These are phyloP conservation scores for Apeira syringaria DNA, from an alignment of 2,888 invertebrate species.

Conservation along the genomic window DNA sequence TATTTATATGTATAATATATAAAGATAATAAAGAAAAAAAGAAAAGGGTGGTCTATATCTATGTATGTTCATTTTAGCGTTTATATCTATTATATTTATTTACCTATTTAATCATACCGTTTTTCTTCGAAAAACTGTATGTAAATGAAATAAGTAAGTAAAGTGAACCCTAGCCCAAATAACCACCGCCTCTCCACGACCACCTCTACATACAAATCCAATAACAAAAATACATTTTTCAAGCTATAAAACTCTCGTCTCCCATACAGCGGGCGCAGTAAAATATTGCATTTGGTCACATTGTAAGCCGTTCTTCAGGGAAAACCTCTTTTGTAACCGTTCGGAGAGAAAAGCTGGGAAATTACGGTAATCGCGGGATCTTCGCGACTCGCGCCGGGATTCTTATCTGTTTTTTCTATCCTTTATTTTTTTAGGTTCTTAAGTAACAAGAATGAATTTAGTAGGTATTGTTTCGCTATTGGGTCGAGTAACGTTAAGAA, in stretches of 20 bases:
- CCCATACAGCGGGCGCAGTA: conserved; percentile 25
- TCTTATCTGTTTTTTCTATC: conserved; percentile 13
- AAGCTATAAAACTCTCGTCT: conserved; percentile 28
- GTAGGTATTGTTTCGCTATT: conserved; percentile 1
- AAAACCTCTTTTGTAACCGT: conserved; percentile 17
- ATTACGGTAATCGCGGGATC: conserved; percentile 19
- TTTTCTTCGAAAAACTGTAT: no score
- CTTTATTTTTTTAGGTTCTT: conserved; percentile 6
- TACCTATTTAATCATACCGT: no score
- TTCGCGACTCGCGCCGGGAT: conserved; percentile 7
- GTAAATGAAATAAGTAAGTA: no score
- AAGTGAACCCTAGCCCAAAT: background rate
- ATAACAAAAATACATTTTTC: conserved; percentile 32
- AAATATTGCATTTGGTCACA: conserved; percentile 34
- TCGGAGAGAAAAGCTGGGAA: conserved; percentile 10
- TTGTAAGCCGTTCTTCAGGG: conserved; percentile 17
- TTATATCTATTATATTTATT: no score
- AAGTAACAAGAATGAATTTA: conserved; percentile 1
- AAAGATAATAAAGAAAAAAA: no score
- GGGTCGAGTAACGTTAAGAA: no score
- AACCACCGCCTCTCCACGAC: background rate
- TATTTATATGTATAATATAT: no score
- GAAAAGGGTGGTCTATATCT: no score
- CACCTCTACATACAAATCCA: conserved; percentile 7
- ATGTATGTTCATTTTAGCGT: no score